A percentile compares a stretch with the other conserved stretches of the same genome.
These are phyloP conservation scores for Lutjanus campechanus DNA, from an alignment of 2,797 vertebrate species.

Conservation along the genomic window DNA sequence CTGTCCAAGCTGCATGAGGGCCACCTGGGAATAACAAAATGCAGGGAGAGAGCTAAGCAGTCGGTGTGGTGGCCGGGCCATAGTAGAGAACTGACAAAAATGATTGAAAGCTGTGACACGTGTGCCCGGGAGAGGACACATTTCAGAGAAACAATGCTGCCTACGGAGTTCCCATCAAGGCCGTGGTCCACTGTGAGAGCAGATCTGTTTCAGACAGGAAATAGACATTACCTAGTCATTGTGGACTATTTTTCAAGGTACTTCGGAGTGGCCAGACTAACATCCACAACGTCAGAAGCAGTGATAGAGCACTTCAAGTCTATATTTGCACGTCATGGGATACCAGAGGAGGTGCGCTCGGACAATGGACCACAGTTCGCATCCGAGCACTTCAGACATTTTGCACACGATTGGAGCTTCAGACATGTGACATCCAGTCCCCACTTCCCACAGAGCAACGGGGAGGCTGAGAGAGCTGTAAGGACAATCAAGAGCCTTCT, in stretches of 20 bases:
- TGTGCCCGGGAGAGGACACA: not conserved
- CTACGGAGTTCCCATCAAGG: not conserved
- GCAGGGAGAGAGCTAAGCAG: not conserved
- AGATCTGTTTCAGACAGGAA: not conserved
- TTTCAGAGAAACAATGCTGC: not conserved
- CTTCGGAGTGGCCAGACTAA: slow-evolving; percentile 29
- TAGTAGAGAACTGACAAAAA: not conserved
- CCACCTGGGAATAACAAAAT: not conserved
- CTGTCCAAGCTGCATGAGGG: too few relatives aligned
- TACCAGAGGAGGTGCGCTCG: not conserved
- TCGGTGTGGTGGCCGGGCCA: slow-evolving; percentile 3
- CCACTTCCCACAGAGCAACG: slow-evolving; percentile 20
- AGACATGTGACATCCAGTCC: slow-evolving; percentile 34
- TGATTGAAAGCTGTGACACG: not conserved
- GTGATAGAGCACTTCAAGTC: slow-evolving; percentile 31
- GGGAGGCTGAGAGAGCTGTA: not conserved
- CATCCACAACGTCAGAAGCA: slow-evolving; percentile 24
- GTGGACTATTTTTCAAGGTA: slow-evolving; percentile 6
- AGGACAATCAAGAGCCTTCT: slow-evolving; percentile 33
- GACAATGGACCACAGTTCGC: slow-evolving; percentile 18
- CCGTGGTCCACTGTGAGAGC: not conserved
- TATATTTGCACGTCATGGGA: slow-evolving; percentile 19
- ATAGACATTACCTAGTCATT: not conserved
- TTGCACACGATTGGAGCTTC: slow-evolving; percentile 16
- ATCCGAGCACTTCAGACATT: slow-evolving; percentile 1